Evolutionary conservation across 2,888 invertebrate genomes (phyloP).

Genomic region (Pristionchus mayeri): DNA sequence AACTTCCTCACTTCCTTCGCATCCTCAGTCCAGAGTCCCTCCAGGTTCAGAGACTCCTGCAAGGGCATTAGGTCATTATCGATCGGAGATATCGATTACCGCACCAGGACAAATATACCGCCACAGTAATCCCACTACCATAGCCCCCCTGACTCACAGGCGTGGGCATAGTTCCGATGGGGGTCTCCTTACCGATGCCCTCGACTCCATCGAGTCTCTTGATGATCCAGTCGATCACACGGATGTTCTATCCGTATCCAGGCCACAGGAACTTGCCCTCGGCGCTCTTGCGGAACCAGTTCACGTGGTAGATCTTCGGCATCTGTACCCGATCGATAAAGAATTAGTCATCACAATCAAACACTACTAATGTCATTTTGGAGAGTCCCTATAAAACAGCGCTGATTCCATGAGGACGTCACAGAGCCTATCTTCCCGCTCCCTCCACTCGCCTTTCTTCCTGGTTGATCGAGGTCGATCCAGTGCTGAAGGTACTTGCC

Average conservation of each 20-base stretch:
- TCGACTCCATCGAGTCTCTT: slow-evolving; percentile 83
- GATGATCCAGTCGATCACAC: slow-evolving; percentile 94
- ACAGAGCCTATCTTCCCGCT: not conserved
- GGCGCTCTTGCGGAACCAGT: slow-evolving; percentile 94
- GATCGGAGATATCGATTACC: not conserved
- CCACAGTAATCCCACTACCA: too few relatives aligned
- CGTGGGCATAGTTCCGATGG: slow-evolving; percentile 77
- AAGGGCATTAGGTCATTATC: too few relatives aligned
- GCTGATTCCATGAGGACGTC: too few relatives aligned
- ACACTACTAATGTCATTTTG: too few relatives aligned
- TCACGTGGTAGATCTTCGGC: slow-evolving; percentile 97
- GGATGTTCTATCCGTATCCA: slow-evolving; percentile 95
- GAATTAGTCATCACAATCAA: too few relatives aligned
- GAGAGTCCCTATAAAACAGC: too few relatives aligned
- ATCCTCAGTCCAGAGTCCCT: slow-evolving; percentile 91
- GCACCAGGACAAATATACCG: too few relatives aligned
- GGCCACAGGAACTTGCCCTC: slow-evolving; percentile 97
- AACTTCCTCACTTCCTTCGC: slow-evolving; percentile 86
- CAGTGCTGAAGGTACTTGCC: slow-evolving; percentile 95
- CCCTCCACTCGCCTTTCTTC: slow-evolving; percentile 54
- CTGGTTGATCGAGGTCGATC: slow-evolving; percentile 84
- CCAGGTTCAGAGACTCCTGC: slow-evolving; percentile 83
- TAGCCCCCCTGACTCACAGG: slow-evolving; percentile 53
- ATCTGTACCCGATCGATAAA: too few relatives aligned
- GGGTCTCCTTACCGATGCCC: slow-evolving; percentile 80